These are phyloP conservation scores for Eulemur rufifrons DNA, from an alignment of 2,113 vertebrate genomes.

Conservation along the genomic window DNA sequence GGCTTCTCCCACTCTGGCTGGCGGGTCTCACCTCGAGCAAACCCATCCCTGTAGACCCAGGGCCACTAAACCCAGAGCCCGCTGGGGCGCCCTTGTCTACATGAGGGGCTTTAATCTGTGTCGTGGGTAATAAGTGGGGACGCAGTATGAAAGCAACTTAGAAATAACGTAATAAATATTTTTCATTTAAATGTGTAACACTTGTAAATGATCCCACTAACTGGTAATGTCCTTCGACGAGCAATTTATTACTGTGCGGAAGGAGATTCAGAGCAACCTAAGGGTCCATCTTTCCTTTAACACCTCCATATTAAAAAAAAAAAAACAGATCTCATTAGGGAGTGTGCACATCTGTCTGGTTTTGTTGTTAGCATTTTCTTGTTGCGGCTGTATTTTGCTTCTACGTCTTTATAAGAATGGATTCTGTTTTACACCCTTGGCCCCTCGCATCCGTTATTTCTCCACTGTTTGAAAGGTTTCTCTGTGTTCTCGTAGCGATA, in stretches of 20 bases:
- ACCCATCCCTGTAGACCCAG: not conserved
- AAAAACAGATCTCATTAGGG: conserved; percentile 68
- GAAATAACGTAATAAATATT: conserved; percentile 49
- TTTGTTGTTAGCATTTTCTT: not conserved
- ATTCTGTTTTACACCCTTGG: conserved; percentile 28
- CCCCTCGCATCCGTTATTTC: conserved; percentile 7
- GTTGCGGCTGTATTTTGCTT: not conserved
- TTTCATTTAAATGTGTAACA: conserved; percentile 62
- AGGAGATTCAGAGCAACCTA: conserved; percentile 62
- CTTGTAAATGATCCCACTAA: conserved; percentile 66
- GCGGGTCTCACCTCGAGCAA: not conserved
- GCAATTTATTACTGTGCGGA: conserved; percentile 72
- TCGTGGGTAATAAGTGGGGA: conserved; percentile 49
- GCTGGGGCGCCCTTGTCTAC: not conserved
- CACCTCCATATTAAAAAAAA: conserved; percentile 35
- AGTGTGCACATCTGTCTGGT: conserved; percentile 24
- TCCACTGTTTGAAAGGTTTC: not conserved
- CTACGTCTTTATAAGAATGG: conserved; percentile 39
- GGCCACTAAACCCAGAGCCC: not conserved
- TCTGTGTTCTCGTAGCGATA: not conserved
- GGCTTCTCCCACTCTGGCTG: not conserved
- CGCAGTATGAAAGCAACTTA: conserved; percentile 61
- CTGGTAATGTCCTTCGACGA: conserved; percentile 69
- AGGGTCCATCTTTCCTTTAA: conserved; percentile 60
- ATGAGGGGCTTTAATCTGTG: not conserved